Percentiles rank a stretch among this genome's conserved stretches.
Conservation (phyloP, 2,888 invertebrate genomes). For the Ptilodon capucinus region DNA sequence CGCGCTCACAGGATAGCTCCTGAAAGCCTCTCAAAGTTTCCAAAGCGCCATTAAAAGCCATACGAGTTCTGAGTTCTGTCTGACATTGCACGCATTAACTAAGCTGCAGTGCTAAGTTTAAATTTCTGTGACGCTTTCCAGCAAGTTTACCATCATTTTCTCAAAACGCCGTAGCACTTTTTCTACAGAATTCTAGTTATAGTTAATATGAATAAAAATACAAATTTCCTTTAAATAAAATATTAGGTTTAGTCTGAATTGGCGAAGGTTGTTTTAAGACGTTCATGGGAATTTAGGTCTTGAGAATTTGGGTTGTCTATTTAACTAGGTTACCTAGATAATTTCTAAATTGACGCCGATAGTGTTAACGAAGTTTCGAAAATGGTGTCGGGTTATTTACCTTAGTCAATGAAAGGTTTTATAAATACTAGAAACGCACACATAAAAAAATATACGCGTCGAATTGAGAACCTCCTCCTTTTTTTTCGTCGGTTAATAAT, state of each 20-base stretch:
- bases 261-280: neutral
- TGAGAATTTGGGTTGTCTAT: neutral
- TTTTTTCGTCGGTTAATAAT: too few relatives aligned
- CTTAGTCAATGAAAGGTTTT: neutral
- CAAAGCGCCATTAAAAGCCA: neutral
- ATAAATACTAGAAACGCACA: too few relatives aligned
- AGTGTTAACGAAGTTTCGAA: neutral
- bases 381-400: neutral
- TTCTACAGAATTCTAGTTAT: too few relatives aligned
- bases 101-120: neutral
- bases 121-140: neutral
- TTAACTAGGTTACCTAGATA: neutral
- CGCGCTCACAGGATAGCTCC: neutral
- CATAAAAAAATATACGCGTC: too few relatives aligned
- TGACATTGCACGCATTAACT: neutral
- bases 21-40: conserved; percentile 2
- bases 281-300: neutral
- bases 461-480: too few relatives aligned
- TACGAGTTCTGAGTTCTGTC: too few relatives aligned
- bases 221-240: neutral
- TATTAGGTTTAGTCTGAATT: neutral
- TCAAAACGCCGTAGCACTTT: neutral
- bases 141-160: neutral
- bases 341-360: neutral
- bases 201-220: too few relatives aligned